Evolutionary conservation across 2,888 invertebrate species (phyloP).

Genomic region (Euproctis similis): DNA sequence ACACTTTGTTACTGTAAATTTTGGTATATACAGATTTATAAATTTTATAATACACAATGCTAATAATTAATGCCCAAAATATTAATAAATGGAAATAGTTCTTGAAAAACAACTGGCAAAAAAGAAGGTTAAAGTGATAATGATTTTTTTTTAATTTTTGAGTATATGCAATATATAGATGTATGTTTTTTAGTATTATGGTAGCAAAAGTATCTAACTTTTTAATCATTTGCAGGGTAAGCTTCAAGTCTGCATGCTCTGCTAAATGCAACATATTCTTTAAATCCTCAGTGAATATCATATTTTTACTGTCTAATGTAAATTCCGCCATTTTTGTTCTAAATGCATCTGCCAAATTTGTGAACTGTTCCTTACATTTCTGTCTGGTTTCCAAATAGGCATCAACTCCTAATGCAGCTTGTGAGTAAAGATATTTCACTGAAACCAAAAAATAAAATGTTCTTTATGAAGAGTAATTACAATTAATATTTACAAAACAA

Average conservation of each 20-base stretch:
- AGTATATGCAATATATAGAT: too few species aligned
- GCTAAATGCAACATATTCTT: constrained; percentile 86
- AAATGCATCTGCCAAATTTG: constrained; percentile 79
- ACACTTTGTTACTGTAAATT: too few species aligned
- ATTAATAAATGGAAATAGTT: too few species aligned
- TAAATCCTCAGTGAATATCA: constrained; percentile 90
- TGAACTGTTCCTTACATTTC: constrained; percentile 75
- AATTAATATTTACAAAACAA: too few species aligned
- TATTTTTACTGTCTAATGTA: constrained; percentile 70
- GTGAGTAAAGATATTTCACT: constrained; percentile 71
- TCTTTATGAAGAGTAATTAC: constrained; percentile 1
- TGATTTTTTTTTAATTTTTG: too few species aligned
- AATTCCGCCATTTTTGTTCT: constrained; percentile 81
- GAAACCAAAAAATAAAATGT: constrained; percentile 6
- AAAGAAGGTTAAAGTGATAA: too few species aligned
- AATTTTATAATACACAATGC: too few species aligned
- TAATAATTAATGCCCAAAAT: too few species aligned
- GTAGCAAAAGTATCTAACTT: constrained; percentile 60
- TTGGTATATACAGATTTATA: too few species aligned
- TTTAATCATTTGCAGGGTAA: constrained; percentile 81
- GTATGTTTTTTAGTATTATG: too few species aligned
- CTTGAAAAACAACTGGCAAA: too few species aligned
- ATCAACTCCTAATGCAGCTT: constrained; percentile 78
- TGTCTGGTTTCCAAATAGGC: constrained; percentile 73
- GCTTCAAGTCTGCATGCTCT: constrained; percentile 78